Evolutionary conservation across 2,888 invertebrate species (phyloP).

Genomic region (Polydrusus cervinus): DNA sequence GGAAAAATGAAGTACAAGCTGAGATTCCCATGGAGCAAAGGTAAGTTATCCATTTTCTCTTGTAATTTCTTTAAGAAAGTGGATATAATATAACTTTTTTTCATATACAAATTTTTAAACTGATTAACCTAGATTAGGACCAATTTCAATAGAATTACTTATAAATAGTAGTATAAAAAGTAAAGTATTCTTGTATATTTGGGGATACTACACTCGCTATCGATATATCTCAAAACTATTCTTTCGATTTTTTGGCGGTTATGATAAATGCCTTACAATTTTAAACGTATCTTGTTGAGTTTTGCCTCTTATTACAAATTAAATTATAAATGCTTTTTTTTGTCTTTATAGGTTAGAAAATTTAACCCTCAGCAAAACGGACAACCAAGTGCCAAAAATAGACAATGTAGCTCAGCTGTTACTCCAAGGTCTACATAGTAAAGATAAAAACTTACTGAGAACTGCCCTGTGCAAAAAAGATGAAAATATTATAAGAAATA

Average conservation of each 20-base stretch:
- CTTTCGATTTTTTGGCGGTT: too few species aligned
- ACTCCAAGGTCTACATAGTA: conserved; percentile 89
- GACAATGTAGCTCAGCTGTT: conserved; percentile 88
- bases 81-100: too few species aligned
- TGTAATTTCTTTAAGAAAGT: too few species aligned
- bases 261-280: too few species aligned
- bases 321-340: background rate
- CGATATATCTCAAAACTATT: too few species aligned
- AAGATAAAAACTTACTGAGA: conserved; percentile 82
- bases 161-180: too few species aligned
- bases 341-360: conserved; percentile 76
- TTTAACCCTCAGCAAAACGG: conserved; percentile 78
- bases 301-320: background rate
- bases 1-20: conserved; percentile 65
- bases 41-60: conserved; percentile 30
- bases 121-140: too few species aligned
- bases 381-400: conserved; percentile 73
- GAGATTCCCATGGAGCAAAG: conserved; percentile 90
- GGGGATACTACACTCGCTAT: too few species aligned
- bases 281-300: too few species aligned
- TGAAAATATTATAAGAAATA: conserved; percentile 80
- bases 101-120: too few species aligned
- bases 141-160: too few species aligned
- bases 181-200: too few species aligned
- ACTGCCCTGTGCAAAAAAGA: conserved; percentile 82